A percentile compares a stretch with the other conserved stretches of the same genome.
Conservation (phyloP, 2,888 invertebrate genomes). For the Ennomos quercinarius region DNA sequence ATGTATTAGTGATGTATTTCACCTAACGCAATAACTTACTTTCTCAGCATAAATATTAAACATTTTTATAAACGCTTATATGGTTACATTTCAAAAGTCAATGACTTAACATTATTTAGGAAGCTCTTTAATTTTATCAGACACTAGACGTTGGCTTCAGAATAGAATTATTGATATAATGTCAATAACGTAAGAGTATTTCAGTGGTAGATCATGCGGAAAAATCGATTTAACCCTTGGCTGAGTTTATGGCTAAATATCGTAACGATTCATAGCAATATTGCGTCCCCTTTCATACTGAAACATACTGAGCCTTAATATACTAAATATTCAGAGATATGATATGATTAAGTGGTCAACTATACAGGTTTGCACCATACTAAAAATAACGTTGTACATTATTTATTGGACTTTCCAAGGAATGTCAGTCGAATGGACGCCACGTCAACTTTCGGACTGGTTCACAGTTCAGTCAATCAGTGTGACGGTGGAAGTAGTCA, state of each 20-base stretch:
- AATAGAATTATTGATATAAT: constrained; percentile 27
- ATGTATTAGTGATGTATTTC: not conserved
- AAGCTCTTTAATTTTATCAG: constrained; percentile 21
- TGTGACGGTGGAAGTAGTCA: too few species aligned
- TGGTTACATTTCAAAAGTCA: constrained; percentile 4
- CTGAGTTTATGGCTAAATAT: constrained; percentile 53
- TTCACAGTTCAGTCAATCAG: too few species aligned
- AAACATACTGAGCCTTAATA: too few species aligned
- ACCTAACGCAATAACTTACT: constrained; percentile 31
- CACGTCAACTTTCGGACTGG: too few species aligned
- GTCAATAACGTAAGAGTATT: constrained; percentile 35
- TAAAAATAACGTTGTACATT: too few species aligned
- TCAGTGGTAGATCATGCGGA: constrained; percentile 53
- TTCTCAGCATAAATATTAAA: constrained; percentile 30
- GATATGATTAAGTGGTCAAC: too few species aligned
- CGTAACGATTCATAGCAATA: constrained; percentile 31
- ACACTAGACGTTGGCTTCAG: constrained; percentile 12
- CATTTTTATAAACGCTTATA: constrained; percentile 28
- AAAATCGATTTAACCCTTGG: constrained; percentile 61
- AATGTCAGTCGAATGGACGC: too few species aligned
- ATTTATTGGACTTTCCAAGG: too few species aligned
- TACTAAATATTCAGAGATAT: too few species aligned
- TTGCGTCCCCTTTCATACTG: constrained; percentile 9
- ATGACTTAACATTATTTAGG: constrained; percentile 17
- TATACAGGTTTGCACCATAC: too few species aligned